These are phyloP conservation scores for Pheosia tremula DNA, from an alignment of 2,888 invertebrate genomes.

Conservation along the genomic window DNA sequence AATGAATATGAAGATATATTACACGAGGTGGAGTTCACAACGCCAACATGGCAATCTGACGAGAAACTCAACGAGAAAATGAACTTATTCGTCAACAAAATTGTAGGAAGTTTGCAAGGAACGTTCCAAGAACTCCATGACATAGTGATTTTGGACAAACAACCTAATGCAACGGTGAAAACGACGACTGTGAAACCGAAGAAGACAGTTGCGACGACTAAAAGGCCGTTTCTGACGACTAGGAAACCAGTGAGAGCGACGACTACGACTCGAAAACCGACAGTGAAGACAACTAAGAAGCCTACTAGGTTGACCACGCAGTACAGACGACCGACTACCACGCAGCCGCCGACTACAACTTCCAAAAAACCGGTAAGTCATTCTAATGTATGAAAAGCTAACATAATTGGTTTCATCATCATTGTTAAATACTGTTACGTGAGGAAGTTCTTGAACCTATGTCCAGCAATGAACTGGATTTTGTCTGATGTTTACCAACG, in stretches of 20 bases:
- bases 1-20: constrained; percentile 74
- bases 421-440: too few species aligned
- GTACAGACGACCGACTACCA: constrained; percentile 57
- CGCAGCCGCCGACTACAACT: constrained; percentile 48
- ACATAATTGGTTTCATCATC: too few species aligned
- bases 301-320: constrained; percentile 65
- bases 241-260: constrained; percentile 71
- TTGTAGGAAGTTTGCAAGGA: constrained; percentile 92
- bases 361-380: constrained; percentile 72
- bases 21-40: constrained; percentile 88
- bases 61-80: constrained; percentile 91
- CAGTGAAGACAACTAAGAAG: constrained; percentile 71
- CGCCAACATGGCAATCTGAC: constrained; percentile 91
- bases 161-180: constrained; percentile 64
- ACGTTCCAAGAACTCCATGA: constrained; percentile 93
- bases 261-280: constrained; percentile 68
- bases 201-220: constrained; percentile 68
- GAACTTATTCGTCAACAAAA: constrained; percentile 92
- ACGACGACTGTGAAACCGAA: constrained; percentile 71
- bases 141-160: constrained; percentile 85
- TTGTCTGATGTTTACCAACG: too few species aligned
- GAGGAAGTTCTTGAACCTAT: too few species aligned
- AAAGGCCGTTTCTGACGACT: constrained; percentile 74
- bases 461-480: too few species aligned
- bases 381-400: not conserved